phyloP scores from a whole-genome alignment of 1,140 invertebrate species.

The Zaprionus camerounensis region DNA sequence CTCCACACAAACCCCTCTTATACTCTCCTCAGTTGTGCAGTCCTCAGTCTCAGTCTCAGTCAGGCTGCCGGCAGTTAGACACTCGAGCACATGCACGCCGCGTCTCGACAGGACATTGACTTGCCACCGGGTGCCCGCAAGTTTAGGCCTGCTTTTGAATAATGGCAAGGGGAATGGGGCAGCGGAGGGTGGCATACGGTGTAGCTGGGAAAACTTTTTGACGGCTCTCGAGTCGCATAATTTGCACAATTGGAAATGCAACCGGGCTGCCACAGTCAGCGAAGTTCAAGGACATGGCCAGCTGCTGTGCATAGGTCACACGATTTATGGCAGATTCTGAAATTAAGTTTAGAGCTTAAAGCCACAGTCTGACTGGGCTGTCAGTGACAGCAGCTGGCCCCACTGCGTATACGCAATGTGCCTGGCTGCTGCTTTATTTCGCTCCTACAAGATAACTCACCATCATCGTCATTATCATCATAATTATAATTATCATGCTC shows the following conservation, averaged over 20 bases:
- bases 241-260: slow-evolving; percentile 67
- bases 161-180: slow-evolving; percentile 35
- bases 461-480: slow-evolving; percentile 36
- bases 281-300: slow-evolving; percentile 63
- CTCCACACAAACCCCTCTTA: too few species aligned
- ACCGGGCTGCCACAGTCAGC: slow-evolving; percentile 21
- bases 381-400: not conserved
- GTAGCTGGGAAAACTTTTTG: slow-evolving; percentile 46
- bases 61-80: slow-evolving; percentile 45
- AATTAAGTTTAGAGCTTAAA: not conserved
- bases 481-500: slow-evolving; percentile 37
- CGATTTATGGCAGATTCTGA: slow-evolving; percentile 25
- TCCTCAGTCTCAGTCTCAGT: too few species aligned
- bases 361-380: not conserved
- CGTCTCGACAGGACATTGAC: slow-evolving; percentile 47
- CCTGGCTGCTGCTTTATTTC: slow-evolving; percentile 48
- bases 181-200: not conserved
- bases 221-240: slow-evolving; percentile 58
- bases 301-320: slow-evolving; percentile 13
- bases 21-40: slow-evolving; percentile 13
- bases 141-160: slow-evolving; percentile 60
- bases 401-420: not conserved
- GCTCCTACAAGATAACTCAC: slow-evolving; percentile 52
- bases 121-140: slow-evolving; percentile 31
- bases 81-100: slow-evolving; percentile 48